Evolutionary conservation across 2,113 vertebrate species (phyloP).

Genomic region (Chaetorhynchus papuensis): DNA sequence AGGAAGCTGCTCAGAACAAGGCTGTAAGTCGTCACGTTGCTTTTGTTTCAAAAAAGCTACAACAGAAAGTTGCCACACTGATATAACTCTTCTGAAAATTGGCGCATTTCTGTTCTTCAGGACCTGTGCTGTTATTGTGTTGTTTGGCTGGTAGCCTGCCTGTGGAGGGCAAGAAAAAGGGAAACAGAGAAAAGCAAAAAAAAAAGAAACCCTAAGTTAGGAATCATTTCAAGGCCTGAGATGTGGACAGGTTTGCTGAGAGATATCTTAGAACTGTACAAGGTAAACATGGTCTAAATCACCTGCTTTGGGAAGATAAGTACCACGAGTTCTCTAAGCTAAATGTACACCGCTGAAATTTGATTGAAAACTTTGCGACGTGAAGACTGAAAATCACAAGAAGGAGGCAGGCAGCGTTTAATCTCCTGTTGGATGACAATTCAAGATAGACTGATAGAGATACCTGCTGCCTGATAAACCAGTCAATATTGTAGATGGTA

Average conservation of each 20-base stretch:
- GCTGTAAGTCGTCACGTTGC: background rate
- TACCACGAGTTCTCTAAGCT: constrained; percentile 43
- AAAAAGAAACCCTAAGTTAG: background rate
- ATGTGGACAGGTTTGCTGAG: constrained; percentile 19
- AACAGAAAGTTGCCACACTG: background rate
- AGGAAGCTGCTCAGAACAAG: constrained; percentile 7
- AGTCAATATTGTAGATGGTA: constrained; percentile 68
- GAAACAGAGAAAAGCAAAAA: background rate
- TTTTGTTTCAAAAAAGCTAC: background rate
- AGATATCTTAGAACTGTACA: constrained; percentile 27
- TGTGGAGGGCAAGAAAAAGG: background rate
- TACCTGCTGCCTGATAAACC: constrained; percentile 64
- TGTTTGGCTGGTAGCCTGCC: background rate
- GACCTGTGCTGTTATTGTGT: background rate
- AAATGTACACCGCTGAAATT: constrained; percentile 56
- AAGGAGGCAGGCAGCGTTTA: constrained; percentile 57
- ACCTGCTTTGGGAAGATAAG: constrained; percentile 71
- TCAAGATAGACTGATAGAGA: constrained; percentile 69
- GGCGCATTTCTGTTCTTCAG: background rate
- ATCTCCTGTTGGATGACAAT: constrained; percentile 72
- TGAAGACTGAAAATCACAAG: constrained; percentile 71
- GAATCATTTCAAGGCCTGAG: constrained; percentile 38
- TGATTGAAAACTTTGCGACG: constrained; percentile 73
- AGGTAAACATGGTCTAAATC: constrained; percentile 64
- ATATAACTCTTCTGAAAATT: background rate